phyloP scores from a whole-genome alignment of 1,140 invertebrate species.

The Venturia canescens region DNA sequence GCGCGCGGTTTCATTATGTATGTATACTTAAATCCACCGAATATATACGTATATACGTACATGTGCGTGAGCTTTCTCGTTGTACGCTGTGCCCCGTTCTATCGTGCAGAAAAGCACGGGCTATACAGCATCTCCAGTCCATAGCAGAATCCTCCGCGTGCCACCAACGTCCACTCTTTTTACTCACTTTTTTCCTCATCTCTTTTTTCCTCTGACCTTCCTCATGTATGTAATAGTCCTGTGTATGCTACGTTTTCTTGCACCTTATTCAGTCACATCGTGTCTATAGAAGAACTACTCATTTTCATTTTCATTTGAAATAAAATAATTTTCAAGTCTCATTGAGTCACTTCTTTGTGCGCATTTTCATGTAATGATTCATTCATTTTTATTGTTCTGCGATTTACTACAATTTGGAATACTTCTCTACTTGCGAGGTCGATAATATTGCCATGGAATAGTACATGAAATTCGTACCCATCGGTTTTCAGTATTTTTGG shows the following conservation, averaged over 20 bases:
- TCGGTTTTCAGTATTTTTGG: too few species aligned
- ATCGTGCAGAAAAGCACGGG: slow-evolving; percentile 46
- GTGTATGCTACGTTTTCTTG: not conserved
- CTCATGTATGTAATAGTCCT: not conserved
- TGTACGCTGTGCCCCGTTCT: slow-evolving; percentile 44
- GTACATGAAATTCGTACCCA: too few species aligned
- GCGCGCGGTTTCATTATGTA: not conserved
- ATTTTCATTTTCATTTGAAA: too few species aligned
- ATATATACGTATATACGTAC: not conserved
- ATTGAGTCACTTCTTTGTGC: too few species aligned
- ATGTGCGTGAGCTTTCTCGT: not conserved
- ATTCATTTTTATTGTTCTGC: too few species aligned
- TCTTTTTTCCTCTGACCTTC: slow-evolving; percentile 40
- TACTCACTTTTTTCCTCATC: slow-evolving; percentile 49
- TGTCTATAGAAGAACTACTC: too few species aligned
- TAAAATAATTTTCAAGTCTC: too few species aligned
- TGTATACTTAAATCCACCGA: not conserved
- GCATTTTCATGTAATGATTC: too few species aligned
- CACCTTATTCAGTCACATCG: too few species aligned
- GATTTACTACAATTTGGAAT: too few species aligned
- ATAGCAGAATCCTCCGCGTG: slow-evolving; percentile 43
- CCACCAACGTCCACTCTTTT: slow-evolving; percentile 42
- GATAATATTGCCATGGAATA: too few species aligned
- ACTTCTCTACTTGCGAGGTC: too few species aligned
- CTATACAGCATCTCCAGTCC: slow-evolving; percentile 53